Evolutionary conservation across 2,888 invertebrate genomes (phyloP).

Genomic region (Phaedon cochleariae): DNA sequence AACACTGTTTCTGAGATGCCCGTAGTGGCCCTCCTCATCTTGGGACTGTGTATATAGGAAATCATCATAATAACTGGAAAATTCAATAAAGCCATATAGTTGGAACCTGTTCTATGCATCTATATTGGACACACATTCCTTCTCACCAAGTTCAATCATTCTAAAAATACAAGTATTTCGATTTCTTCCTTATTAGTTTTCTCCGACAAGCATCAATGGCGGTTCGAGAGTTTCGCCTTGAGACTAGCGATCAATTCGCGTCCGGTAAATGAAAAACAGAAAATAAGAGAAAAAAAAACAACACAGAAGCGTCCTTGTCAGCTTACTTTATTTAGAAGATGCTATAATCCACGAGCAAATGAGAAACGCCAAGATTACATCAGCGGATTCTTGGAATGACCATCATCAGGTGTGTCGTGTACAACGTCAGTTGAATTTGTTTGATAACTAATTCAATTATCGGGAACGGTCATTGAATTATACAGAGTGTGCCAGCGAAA

Average conservation of each 20-base stretch:
- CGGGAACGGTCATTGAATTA: not conserved
- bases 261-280: not conserved
- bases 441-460: not conserved
- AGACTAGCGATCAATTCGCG: not conserved
- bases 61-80: too few relatives aligned
- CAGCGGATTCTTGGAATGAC: not conserved
- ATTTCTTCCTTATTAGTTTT: not conserved
- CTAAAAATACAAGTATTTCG: too few relatives aligned
- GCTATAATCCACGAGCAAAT: not conserved
- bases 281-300: not conserved
- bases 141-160: too few relatives aligned
- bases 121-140: too few relatives aligned
- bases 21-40: too few relatives aligned
- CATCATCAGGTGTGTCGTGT: not conserved
- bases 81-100: too few relatives aligned
- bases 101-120: too few relatives aligned
- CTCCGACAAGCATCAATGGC: too few relatives aligned
- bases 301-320: not conserved
- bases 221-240: not conserved
- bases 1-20: too few relatives aligned
- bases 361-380: not conserved
- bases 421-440: not conserved
- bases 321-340: not conserved
- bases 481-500: not conserved
- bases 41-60: too few relatives aligned